Evolutionary conservation across 2,113 vertebrate species (phyloP).

Genomic region (Heterotilapia buettikoferi): DNA sequence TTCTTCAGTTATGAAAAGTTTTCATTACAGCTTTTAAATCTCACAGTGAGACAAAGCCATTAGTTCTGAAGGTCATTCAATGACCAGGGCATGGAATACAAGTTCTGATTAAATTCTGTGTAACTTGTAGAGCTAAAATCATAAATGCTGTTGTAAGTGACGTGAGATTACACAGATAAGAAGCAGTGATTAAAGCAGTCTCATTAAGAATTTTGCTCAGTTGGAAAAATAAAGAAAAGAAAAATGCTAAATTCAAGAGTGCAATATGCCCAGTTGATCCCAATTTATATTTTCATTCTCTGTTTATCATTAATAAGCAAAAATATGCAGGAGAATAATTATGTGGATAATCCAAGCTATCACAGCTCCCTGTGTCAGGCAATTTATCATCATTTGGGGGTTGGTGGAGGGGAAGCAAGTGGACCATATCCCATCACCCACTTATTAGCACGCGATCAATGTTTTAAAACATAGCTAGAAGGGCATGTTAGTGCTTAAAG

Average conservation of each 20-base stretch:
- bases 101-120: not conserved
- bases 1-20: not conserved
- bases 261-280: not conserved
- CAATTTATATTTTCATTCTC: not conserved
- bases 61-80: not conserved
- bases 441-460: constrained; percentile 32
- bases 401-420: not conserved
- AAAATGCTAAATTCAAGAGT: not conserved
- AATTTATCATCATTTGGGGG: constrained; percentile 26
- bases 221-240: not conserved
- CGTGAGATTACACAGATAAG: not conserved
- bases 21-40: not conserved
- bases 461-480: not conserved
- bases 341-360: not conserved
- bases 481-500: not conserved
- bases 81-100: not conserved
- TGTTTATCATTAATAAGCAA: not conserved
- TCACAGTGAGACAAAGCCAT: not conserved
- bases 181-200: not conserved
- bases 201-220: not conserved
- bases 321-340: constrained; percentile 1
- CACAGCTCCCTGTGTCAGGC: not conserved
- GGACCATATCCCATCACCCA: not conserved
- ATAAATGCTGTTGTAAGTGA: not conserved
- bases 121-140: not conserved